Evolutionary conservation across 2,113 vertebrate genomes (phyloP).

Genomic region (Paramisgurnus dabryanus): DNA sequence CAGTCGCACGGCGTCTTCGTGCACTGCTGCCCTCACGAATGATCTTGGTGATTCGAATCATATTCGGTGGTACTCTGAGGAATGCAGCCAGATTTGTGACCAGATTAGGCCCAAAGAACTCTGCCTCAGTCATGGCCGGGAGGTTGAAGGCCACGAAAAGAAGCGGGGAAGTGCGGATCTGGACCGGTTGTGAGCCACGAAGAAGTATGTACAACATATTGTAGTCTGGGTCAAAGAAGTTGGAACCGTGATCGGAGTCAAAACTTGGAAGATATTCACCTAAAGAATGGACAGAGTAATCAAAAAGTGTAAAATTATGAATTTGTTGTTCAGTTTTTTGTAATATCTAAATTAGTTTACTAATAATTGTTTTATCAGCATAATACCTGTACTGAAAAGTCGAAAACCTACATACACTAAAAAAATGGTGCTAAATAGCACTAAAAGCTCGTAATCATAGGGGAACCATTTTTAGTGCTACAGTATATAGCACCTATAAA

Average conservation of each 20-base stretch:
- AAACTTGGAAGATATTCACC: constrained; percentile 74
- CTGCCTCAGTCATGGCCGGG: constrained; percentile 75
- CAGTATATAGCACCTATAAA: no score
- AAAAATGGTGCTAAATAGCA: no score
- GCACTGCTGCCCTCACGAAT: constrained; percentile 55
- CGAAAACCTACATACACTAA: no score
- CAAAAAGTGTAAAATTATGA: not conserved
- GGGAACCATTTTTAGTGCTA: no score
- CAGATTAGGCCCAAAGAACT: constrained; percentile 79
- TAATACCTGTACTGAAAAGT: no score
- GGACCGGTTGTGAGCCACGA: constrained; percentile 74
- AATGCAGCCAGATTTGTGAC: constrained; percentile 78
- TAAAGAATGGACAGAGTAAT: constrained; percentile 50
- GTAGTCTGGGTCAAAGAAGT: constrained; percentile 80
- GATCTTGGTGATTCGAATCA: constrained; percentile 81
- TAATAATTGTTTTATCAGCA: no score
- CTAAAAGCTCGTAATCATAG: no score
- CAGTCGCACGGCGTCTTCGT: constrained; percentile 65
- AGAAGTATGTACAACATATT: constrained; percentile 81
- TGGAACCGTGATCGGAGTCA: constrained; percentile 70
- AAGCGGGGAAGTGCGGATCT: constrained; percentile 74
- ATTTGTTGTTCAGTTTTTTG: not conserved
- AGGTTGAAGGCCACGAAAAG: constrained; percentile 80
- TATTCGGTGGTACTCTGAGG: constrained; percentile 76
- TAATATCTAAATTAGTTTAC: no score